These are phyloP conservation scores for Nasonia giraulti DNA, from an alignment of 1,140 invertebrate species.

Conservation along the genomic window DNA sequence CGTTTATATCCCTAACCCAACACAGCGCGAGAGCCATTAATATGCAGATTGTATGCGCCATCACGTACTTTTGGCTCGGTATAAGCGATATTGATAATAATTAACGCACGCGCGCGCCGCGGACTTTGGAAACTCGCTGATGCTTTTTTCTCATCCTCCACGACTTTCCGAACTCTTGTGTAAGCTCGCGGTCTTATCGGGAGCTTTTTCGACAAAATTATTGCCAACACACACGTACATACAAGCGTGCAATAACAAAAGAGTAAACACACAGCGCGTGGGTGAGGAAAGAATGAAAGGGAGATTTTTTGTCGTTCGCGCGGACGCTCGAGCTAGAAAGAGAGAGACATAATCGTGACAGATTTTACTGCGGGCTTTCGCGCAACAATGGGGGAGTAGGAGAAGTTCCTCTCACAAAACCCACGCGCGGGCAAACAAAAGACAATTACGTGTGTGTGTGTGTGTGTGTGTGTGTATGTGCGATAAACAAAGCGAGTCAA, in stretches of 20 bases:
- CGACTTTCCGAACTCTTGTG: neutral
- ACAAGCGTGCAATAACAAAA: neutral
- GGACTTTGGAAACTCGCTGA: neutral
- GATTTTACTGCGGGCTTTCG: conserved; percentile 36
- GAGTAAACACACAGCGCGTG: neutral
- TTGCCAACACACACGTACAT: too few relatives aligned
- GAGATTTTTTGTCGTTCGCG: neutral
- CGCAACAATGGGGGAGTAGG: conserved; percentile 31
- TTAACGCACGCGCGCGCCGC: conserved; percentile 14
- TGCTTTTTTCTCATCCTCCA: too few relatives aligned
- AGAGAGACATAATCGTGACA: conserved; percentile 45
- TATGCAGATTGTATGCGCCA: conserved; percentile 52
- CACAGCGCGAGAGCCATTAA: conserved; percentile 36
- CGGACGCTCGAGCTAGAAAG: too few relatives aligned
- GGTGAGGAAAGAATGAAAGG: neutral
- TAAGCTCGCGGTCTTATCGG: neutral
- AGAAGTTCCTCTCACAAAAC: conserved; percentile 5
- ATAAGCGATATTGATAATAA: conserved; percentile 47
- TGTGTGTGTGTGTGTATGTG: neutral
- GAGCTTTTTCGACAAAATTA: too few relatives aligned
- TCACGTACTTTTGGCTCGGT: conserved; percentile 50
- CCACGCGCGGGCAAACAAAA: conserved; percentile 10
- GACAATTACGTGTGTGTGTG: conserved; percentile 21
- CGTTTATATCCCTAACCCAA: conserved; percentile 43
- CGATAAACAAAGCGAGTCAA: conserved; percentile 13